phyloP scores from a whole-genome alignment of 2,113 vertebrate species.

The Piaya cayana region DNA sequence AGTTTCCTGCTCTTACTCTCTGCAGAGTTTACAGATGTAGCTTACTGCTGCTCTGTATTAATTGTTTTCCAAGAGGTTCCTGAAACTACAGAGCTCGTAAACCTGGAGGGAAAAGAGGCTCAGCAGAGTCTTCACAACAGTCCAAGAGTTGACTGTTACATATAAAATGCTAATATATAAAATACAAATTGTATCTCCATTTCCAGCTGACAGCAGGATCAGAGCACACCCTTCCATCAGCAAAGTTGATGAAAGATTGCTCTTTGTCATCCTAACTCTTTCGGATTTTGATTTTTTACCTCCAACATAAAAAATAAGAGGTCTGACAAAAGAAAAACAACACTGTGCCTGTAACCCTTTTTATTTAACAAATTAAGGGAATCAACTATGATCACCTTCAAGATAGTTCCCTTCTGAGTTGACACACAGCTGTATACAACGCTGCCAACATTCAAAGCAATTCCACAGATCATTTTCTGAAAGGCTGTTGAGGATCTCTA shows the following conservation, averaged over 20 bases:
- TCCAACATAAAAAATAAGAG: no score
- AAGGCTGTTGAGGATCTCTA: no score
- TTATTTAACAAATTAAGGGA: no score
- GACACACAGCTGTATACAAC: no score
- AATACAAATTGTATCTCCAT: not conserved
- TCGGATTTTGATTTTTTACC: no score
- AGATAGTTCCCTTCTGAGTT: no score
- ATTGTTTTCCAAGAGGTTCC: not conserved
- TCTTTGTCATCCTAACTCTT: not conserved
- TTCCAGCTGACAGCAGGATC: not conserved
- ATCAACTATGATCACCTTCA: no score
- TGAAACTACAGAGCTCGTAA: not conserved
- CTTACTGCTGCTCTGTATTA: not conserved
- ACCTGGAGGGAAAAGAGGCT: not conserved
- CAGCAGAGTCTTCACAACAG: not conserved
- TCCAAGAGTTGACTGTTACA: not conserved
- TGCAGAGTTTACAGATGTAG: fast-evolving
- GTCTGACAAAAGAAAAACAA: no score
- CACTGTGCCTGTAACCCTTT: no score
- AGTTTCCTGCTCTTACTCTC: not conserved
- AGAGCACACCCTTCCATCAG: not conserved
- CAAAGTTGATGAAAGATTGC: not conserved
- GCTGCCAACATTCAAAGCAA: no score
- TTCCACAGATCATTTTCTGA: no score
- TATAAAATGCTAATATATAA: not conserved